These are phyloP conservation scores for Petrolisthes cinctipes DNA, from an alignment of 2,888 invertebrate genomes.

Conservation along the genomic window DNA sequence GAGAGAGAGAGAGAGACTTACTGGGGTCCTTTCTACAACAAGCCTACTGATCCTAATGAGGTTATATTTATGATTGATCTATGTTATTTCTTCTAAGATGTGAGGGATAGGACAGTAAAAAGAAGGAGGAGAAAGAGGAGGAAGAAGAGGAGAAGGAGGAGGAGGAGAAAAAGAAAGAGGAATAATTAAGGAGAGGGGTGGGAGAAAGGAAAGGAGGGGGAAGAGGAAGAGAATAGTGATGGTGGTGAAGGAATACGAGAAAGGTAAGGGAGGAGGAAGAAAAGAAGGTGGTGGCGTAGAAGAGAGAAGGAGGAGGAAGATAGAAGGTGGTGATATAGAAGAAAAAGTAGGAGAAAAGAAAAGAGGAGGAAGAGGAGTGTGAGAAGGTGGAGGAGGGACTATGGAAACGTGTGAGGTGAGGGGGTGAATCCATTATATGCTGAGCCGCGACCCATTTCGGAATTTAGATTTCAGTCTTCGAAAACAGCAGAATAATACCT, in stretches of 20 bases:
- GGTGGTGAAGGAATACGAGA: neutral
- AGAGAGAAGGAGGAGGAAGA: neutral
- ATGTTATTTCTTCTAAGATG: too few species aligned
- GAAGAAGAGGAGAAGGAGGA: neutral
- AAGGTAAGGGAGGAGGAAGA: too few species aligned
- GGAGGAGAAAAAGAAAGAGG: neutral
- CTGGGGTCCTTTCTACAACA: too few species aligned
- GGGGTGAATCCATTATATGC: too few species aligned
- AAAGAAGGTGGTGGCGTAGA: neutral
- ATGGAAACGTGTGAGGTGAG: too few species aligned
- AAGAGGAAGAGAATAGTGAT: neutral
- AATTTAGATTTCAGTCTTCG: too few species aligned
- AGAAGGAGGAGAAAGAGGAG: neutral
- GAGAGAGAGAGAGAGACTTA: neutral
- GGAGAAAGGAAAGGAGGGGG: neutral
- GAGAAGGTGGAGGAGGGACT: too few species aligned
- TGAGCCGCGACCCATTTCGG: too few species aligned
- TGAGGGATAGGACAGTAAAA: neutral
- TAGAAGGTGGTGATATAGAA: neutral
- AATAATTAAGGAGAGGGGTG: neutral
- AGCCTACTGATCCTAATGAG: too few species aligned
- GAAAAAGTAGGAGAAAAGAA: neutral
- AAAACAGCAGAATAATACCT: too few species aligned
- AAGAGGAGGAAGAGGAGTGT: too few species aligned
- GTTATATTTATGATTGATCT: too few species aligned